A percentile compares a stretch with the other conserved stretches of the same genome.
phyloP scores from a whole-genome alignment of 2,797 vertebrate species.

The Pampus argenteus region DNA sequence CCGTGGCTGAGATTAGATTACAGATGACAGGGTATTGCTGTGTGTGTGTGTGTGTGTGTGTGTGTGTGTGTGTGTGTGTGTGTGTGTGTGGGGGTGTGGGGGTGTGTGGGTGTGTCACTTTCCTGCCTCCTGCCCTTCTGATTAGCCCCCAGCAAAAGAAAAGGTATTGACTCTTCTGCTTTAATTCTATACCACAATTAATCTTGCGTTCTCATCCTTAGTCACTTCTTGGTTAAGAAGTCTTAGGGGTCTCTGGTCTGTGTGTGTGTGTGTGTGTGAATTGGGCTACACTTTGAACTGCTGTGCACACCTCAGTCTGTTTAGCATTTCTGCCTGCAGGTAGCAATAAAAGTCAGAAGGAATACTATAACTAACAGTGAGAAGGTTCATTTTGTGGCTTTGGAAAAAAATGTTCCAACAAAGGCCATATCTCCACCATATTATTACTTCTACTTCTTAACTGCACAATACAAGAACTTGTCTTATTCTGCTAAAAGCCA shows the following conservation, averaged over 20 bases:
- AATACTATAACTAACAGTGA: neutral
- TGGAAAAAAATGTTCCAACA: neutral
- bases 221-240: conserved; percentile 46
- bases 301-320: conserved; percentile 5
- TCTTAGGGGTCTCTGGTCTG: conserved; percentile 28
- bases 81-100: conserved; percentile 27
- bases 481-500: conserved; percentile 37
- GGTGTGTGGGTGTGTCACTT: conserved; percentile 28
- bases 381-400: conserved; percentile 5
- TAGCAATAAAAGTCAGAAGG: neutral
- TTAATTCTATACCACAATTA: conserved; percentile 69
- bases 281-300: neutral
- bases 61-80: conserved; percentile 23
- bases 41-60: conserved; percentile 8
- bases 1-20: conserved; percentile 72
- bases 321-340: neutral
- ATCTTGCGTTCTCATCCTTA: conserved; percentile 54
- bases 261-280: neutral
- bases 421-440: neutral
- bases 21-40: conserved; percentile 57
- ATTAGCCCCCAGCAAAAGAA: conserved; percentile 56
- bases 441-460: conserved; percentile 23
- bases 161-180: conserved; percentile 61
- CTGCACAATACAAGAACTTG: neutral
- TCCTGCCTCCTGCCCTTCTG: conserved; percentile 42